Conservation (phyloP, 2,888 invertebrate genomes). For the Cryptosula pallasiana region DNA sequence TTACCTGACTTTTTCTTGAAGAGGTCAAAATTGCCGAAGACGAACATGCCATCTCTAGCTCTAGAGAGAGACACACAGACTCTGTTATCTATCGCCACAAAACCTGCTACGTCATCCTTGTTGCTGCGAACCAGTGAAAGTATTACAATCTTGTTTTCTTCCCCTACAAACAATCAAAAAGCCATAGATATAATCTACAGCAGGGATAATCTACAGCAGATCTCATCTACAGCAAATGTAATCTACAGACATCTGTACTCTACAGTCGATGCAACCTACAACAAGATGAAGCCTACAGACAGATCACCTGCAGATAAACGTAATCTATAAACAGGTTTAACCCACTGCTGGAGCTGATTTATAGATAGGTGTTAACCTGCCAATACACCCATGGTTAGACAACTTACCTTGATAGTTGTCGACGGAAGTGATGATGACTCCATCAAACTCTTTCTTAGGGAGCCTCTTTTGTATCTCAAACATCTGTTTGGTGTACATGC, state of each 20-base stretch:
- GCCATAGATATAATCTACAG: no score
- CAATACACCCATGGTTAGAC: no score
- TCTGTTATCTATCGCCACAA: slow-evolving; percentile 43
- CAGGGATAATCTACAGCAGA: no score
- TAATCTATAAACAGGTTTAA: no score
- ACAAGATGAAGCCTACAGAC: no score
- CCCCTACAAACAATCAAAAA: slow-evolving; percentile 32
- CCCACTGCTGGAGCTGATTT: no score
- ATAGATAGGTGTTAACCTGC: no score
- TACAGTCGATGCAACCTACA: no score
- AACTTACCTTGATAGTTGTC: slow-evolving; percentile 48
- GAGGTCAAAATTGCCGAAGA: slow-evolving; percentile 43
- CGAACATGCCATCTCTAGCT: slow-evolving; percentile 48
- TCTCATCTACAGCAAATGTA: no score
- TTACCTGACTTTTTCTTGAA: slow-evolving; percentile 25
- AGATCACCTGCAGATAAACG: no score
- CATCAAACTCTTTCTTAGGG: slow-evolving; percentile 31
- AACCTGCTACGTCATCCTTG: slow-evolving; percentile 39
- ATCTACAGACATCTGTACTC: no score
- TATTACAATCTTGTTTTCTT: slow-evolving; percentile 50
- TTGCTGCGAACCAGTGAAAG: slow-evolving; percentile 50
- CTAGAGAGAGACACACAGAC: slow-evolving; percentile 49
- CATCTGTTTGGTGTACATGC: slow-evolving; percentile 46
- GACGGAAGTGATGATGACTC: slow-evolving; percentile 36
- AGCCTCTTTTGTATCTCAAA: slow-evolving; percentile 32